Evolutionary conservation across 2,113 vertebrate genomes (phyloP).

Genomic region (Alces alces): DNA sequence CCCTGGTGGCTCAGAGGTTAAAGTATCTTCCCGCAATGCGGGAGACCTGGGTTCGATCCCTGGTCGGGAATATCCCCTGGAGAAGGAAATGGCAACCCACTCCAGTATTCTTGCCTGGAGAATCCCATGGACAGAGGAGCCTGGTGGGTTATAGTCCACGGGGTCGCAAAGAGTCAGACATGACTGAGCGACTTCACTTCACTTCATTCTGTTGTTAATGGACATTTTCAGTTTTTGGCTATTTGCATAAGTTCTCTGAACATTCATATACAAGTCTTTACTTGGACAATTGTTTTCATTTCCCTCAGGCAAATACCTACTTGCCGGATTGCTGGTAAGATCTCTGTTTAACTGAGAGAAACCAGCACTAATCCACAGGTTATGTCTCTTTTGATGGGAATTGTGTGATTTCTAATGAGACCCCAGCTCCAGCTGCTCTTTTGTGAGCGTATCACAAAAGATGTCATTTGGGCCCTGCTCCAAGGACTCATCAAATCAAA

Average conservation of each 20-base stretch:
- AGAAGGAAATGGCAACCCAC: too few species aligned
- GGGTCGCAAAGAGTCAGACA: too few species aligned
- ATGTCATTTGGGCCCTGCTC: not conserved
- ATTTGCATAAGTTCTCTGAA: conserved; percentile 4
- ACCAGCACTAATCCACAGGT: not conserved
- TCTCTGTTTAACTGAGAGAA: not conserved
- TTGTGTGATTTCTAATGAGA: not conserved
- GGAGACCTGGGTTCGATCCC: too few species aligned
- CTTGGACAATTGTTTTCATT: conserved; percentile 46
- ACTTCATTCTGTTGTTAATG: not conserved
- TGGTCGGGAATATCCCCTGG: too few species aligned
- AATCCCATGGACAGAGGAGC: too few species aligned
- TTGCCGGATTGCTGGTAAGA: not conserved
- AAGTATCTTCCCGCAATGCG: too few species aligned
- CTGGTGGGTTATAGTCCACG: too few species aligned
- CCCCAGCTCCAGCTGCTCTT: not conserved
- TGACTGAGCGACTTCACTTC: too few species aligned
- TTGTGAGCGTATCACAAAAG: not conserved
- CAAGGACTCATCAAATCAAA: not conserved
- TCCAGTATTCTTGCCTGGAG: too few species aligned
- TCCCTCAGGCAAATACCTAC: conserved; percentile 23
- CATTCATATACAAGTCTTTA: not conserved
- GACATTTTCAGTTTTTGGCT: not conserved
- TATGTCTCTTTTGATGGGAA: not conserved
- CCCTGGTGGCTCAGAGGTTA: too few species aligned